phyloP scores from a whole-genome alignment of 2,113 vertebrate genomes.

The Odocoileus virginianus region DNA sequence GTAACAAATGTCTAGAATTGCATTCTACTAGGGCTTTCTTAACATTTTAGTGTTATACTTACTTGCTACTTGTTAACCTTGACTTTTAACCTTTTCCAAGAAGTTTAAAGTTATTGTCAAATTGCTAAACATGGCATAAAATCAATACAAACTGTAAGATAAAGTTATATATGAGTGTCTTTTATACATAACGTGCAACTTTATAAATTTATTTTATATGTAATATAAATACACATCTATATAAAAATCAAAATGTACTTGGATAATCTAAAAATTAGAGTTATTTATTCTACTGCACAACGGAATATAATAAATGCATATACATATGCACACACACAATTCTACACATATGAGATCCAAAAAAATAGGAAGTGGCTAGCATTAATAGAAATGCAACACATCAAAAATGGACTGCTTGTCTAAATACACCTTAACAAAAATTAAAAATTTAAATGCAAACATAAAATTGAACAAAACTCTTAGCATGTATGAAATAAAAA shows the following conservation, averaged over 20 bases:
- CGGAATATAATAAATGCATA: not conserved
- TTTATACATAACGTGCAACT: not conserved
- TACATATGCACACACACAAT: not conserved
- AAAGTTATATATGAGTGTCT: not conserved
- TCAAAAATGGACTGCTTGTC: not conserved
- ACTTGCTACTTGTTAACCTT: constrained; percentile 75
- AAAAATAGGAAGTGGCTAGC: not conserved
- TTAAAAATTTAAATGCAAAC: not conserved
- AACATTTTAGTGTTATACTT: constrained; percentile 70
- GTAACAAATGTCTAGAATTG: constrained; percentile 56
- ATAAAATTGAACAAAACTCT: not conserved
- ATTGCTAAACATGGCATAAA: constrained; percentile 33
- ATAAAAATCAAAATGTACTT: not conserved
- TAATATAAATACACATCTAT: not conserved
- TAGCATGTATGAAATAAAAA: not conserved
- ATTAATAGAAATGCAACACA: not conserved
- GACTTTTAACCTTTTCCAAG: constrained; percentile 64
- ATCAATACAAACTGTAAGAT: constrained; percentile 30
- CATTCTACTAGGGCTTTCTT: constrained; percentile 54
- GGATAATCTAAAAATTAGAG: not conserved
- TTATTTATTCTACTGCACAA: not conserved
- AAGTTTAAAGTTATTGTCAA: constrained; percentile 55
- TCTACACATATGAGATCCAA: not conserved
- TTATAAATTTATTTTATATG: not conserved
- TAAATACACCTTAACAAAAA: not conserved